Evolutionary conservation across 2,113 vertebrate species (phyloP), one percentile per base, ranked within the genome.

Genomic region (Aleadryas rufinucha): DNA sequence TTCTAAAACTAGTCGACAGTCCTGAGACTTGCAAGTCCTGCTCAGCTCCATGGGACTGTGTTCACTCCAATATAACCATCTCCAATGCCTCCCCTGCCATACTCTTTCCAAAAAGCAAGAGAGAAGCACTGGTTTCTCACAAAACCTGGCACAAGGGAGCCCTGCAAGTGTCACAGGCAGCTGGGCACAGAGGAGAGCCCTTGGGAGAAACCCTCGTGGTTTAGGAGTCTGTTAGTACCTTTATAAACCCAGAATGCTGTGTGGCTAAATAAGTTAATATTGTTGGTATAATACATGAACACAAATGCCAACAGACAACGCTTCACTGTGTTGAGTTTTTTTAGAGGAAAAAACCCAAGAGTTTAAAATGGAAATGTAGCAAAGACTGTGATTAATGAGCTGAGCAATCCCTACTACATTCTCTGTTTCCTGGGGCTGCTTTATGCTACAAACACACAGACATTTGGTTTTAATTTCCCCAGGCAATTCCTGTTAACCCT

Each of bases 361-460:
- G 53, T 57, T 84, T 71, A 53, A 94, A 95, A 89, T 35, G 90
- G 84, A 82, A 97, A 82, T 1, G 42, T 35, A 93, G 92, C 84
- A 77, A 85, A 91, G 59, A 44, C 75, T 79, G 69, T 84, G 88
- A 95, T 93, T 95, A 94, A 95, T 57, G 91, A 97, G 86, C 89
- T 93, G 81, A 93, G 87, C 87, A 87, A 89, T 30, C 71, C 65
- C 82, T 59, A 52, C 77, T 61, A 81, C 72, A 47, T 56, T 78
- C 45, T 70, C 64, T 3, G 22, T 65, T 97, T 96, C 87, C 74
- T 65, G 80, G 53, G 63, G 63, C 17, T 72, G 61, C 76, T 96
- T 87, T 74, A 91, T 82, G 54, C 76, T 28, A 69, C 68, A 68
- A 85, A 95, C 53, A 97, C 63, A 92, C 7, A 50, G 82, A 93